Percentiles rank a stretch among this genome's conserved stretches.
Evolutionary conservation across 2,113 vertebrate genomes (phyloP).

Genomic region (Malurus cyaneus): DNA sequence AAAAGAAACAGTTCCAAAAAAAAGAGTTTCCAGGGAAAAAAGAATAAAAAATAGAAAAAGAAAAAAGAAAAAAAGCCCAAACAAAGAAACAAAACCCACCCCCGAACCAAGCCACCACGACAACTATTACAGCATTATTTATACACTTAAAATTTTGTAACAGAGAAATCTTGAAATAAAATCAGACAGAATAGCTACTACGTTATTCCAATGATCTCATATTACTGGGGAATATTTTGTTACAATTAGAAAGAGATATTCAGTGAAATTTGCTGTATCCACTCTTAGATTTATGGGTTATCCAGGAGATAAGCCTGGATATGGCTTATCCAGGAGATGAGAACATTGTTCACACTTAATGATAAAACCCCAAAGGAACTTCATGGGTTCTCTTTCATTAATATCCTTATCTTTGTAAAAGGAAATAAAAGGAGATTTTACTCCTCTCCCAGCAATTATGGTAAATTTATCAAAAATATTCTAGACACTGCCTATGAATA

Average conservation of each 20-base stretch:
- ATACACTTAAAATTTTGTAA: neutral
- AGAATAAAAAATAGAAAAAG: accelerated
- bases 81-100: too few relatives aligned
- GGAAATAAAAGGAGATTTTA: neutral
- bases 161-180: neutral
- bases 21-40: neutral
- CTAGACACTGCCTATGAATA: neutral
- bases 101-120: neutral
- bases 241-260: neutral
- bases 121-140: neutral
- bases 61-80: too few relatives aligned
- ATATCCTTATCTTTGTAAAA: neutral
- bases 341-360: neutral
- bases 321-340: neutral
- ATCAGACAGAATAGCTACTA: neutral
- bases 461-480: neutral
- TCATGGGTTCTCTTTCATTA: neutral
- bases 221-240: neutral
- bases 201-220: neutral
- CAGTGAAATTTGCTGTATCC: neutral
- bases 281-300: neutral
- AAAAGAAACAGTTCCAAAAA: neutral
- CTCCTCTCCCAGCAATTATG: neutral
- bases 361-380: neutral
- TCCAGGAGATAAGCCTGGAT: neutral